These are phyloP conservation scores for Lacanobia wlatinum DNA, from an alignment of 2,888 invertebrate species.

Conservation along the genomic window DNA sequence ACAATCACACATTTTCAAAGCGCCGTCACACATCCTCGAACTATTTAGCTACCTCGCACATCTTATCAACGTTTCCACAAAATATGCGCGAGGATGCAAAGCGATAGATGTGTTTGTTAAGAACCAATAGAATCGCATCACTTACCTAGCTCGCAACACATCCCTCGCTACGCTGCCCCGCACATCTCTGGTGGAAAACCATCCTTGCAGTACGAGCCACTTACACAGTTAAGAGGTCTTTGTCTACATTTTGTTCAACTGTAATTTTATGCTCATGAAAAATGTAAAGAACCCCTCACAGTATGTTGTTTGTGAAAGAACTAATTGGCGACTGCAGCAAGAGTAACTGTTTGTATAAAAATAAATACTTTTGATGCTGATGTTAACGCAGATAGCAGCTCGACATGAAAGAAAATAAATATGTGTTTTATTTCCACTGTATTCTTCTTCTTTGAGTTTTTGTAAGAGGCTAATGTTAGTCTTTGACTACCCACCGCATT, in stretches of 20 bases:
- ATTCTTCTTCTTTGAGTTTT: neutral
- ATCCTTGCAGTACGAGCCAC: constrained; percentile 67
- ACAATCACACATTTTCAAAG: neutral
- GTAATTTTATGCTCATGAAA: constrained; percentile 63
- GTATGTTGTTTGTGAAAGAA: constrained; percentile 45
- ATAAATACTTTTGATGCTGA: constrained; percentile 37
- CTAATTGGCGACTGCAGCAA: constrained; percentile 49
- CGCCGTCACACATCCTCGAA: neutral
- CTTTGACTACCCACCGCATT: neutral
- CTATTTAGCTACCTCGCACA: neutral
- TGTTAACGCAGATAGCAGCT: constrained; percentile 10
- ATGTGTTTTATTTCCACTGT: constrained; percentile 19
- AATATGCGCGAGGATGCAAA: too few relatives aligned
- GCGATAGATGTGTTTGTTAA: too few relatives aligned
- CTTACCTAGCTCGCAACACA: too few relatives aligned
- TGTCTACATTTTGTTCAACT: constrained; percentile 71
- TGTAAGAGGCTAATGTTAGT: neutral
- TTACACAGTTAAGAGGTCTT: constrained; percentile 68
- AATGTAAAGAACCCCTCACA: constrained; percentile 55
- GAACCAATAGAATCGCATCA: too few relatives aligned
- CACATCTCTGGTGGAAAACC: neutral
- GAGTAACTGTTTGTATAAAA: constrained; percentile 28
- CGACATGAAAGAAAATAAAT: constrained; percentile 18
- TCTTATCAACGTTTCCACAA: too few relatives aligned
- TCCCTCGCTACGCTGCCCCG: too few relatives aligned